A percentile compares a stretch with the other conserved stretches of the same genome.
Conservation (phyloP, 2,888 invertebrate species). For the Lottia scabra region DNA sequence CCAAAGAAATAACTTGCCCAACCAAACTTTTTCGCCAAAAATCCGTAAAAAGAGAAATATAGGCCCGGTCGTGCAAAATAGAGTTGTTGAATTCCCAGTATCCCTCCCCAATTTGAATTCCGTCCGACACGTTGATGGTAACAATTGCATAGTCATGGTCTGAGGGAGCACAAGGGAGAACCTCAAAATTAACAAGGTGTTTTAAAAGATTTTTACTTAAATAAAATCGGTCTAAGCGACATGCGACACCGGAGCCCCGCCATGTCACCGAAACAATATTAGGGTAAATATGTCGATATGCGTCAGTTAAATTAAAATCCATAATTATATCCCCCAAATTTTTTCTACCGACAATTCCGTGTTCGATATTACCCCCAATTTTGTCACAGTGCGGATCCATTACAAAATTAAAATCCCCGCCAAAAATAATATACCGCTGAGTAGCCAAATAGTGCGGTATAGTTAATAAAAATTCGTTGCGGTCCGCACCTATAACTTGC, state of each 20-base stretch:
- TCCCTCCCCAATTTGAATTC: background rate
- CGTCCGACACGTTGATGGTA: background rate
- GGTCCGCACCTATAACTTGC: background rate
- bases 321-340: background rate
- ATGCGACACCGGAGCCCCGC: background rate
- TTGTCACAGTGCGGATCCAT: background rate
- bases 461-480: background rate
- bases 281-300: background rate
- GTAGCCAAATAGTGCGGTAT: background rate
- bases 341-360: background rate
- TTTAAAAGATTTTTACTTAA: background rate
- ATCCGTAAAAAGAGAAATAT: background rate
- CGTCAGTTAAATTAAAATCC: background rate
- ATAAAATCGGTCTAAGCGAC: slow-evolving; percentile 4
- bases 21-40: too few relatives aligned
- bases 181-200: background rate
- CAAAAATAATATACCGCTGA: background rate
- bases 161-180: background rate
- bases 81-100: background rate
- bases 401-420: background rate
- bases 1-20: too few relatives aligned
- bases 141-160: background rate
- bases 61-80: background rate
- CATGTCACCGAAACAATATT: slow-evolving; percentile 1
- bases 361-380: background rate